Percentiles rank a stretch among this genome's conserved stretches.
Evolutionary conservation across 2,888 invertebrate genomes (phyloP).

Genomic region (Pristionchus fissidentatus): DNA sequence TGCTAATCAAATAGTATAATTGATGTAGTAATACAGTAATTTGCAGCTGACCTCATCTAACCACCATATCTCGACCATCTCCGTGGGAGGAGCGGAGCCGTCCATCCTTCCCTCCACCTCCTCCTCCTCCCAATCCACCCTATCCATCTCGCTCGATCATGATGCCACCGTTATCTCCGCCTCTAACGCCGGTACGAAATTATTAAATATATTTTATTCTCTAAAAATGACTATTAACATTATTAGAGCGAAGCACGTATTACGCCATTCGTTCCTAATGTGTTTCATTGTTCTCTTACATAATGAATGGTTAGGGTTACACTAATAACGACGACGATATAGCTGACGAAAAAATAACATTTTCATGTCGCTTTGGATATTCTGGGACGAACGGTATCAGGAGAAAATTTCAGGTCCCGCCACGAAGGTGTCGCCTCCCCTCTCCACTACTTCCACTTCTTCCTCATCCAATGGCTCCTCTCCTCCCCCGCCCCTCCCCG

Average conservation of each 20-base stretch:
- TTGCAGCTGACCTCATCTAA: conserved; percentile 38
- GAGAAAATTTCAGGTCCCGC: no score
- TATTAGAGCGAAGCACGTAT: neutral
- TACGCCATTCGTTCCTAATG: neutral
- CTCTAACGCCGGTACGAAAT: conserved; percentile 8
- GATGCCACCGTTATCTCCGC: conserved; percentile 7
- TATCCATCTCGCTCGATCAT: conserved; percentile 42
- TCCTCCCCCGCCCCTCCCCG: conserved; percentile 62
- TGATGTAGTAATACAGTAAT: neutral
- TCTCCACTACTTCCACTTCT: conserved; percentile 37
- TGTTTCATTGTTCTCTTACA: no score
- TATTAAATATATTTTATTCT: neutral
- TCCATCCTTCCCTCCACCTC: conserved; percentile 29
- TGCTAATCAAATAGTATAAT: neutral
- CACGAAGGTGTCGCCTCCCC: conserved; percentile 40
- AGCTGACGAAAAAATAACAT: no score
- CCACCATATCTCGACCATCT: conserved; percentile 57
- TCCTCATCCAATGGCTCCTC: conserved; percentile 52
- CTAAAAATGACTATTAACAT: neutral
- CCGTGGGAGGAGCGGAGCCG: conserved; percentile 53
- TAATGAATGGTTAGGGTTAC: no score
- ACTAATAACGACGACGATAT: no score
- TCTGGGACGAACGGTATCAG: no score
- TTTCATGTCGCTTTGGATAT: neutral
- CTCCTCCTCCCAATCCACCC: conserved; percentile 40